Evolutionary conservation across 2,888 invertebrate genomes (phyloP), one percentile per base, ranked within the genome.

Genomic region (Lordiphosa fenestrarum): DNA sequence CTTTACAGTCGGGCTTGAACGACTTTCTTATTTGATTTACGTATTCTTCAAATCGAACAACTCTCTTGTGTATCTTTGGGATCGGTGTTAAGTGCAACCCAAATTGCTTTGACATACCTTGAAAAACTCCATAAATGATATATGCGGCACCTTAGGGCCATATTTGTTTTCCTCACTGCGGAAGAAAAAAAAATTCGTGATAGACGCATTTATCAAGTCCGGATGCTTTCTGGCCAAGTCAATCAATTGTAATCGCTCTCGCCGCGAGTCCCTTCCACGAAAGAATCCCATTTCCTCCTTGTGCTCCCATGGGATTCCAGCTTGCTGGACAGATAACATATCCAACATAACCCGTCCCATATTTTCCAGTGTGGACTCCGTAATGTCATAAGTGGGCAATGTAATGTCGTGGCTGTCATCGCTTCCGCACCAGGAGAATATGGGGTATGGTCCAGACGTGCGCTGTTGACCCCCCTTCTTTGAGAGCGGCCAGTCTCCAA

Each of bases 361-460:
- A 90, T 95, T 95, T 91, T 98, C 96, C 64, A 98, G 89, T 1
- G 96, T 94, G 10, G 98, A 94, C 90, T 98, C 96, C 0, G 97
- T 97, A 44, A 98, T 91, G 87, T 98, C 98, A 90, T 98, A 98
- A 0, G 98, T 98, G 6, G 98, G 98, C 91, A 98, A 91, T 25
- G 97, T 93, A 87, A 98, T 97, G 88, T 99, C 98, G 76, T 92
- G 91, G 4, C 95, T 94, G 59, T 95, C 93, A 57, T 93, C 91
- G 66, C 96, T 98, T 1, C 98, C 98, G 90, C 98, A 98, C 98
- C 98, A 99, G 12, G 98, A 98, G 87, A 98, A 95, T 63, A 99
- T 93, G 2, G 98, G 98, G 66, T 93, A 91, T 9, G 91, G 91
- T 10, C 91, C 88, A 0, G 91, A 91, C 6, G 89, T 89, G 38